Evolutionary conservation across 2,888 invertebrate species (phyloP), one percentile per base, ranked within the genome.

Genomic region (Nomada fucata): DNA sequence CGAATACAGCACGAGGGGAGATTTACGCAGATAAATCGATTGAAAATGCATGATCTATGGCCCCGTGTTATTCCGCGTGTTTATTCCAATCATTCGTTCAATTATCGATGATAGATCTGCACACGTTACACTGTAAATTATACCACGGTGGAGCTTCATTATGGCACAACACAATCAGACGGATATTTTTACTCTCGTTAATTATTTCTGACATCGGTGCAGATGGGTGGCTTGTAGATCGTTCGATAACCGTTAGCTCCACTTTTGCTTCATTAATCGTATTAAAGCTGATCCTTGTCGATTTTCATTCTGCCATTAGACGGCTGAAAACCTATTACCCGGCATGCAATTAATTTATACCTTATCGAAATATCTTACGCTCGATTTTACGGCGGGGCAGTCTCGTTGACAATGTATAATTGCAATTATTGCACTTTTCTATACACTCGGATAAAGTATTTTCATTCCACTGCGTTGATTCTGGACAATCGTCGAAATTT

Each of bases 51-150:
- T 80, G 81, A 80, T 80, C 81, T 80, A 80, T 63, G 61, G 73
- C 20, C 57, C 18, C 9, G 81, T 63, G 81, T 68, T 80, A 29
- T 73, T 61, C 57, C 67, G 26, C 67, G 73, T 50, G 81, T 61
- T 73, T 67, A 73, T 80, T 80, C 81, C 80, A 80, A 80, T 80
- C 80, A 80, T 73, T 80, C 73, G 80, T 80, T 80, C 80, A 80
- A 80, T 80, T 80, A 80, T 80, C 81, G 80, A 80, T 80, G 80
- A 80, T 73, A 73, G 81, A 80, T 80, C 67, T 73, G 65, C 73
- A 23, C 61, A 67, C 57, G 81, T 80, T 63, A 63, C 63, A 23
- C 68, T 80, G 63, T 80, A 72, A 80, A 80, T 80, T 79, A 61
- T 80, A 36, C 44, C 42, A 26, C 53, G 72, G 65, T 26, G 53